Evolutionary conservation across 2,797 vertebrate genomes (phyloP), one percentile per base, ranked within the genome.

Genomic region (Sebastes oblongus): DNA sequence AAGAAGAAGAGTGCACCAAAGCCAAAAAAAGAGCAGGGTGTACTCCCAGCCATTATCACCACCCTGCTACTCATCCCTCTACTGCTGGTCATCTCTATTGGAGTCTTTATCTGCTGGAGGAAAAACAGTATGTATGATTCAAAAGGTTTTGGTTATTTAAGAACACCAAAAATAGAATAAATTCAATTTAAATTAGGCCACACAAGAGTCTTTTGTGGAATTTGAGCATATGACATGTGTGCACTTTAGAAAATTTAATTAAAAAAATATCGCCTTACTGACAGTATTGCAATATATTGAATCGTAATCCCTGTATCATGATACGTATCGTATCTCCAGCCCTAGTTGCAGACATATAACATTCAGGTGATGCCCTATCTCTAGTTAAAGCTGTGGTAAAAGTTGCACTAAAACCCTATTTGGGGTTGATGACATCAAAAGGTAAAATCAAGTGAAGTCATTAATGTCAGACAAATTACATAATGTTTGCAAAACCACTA

Each of bases 101-200:
- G 95, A n/a, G 79, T 96, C 74, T 97, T 97, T 88, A 95, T 99
- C 92, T 96, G 95, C 87, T 98, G 97, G 97, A 98, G 93, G 88
- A 99, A 96, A 89, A 95, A 94, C 91, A 92, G 96, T 94, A 94
- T 82, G 91, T 97, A 94, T 94, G 93, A 24, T 10, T 27, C 29
- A 3, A 4, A 30, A n/a, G 12, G 5, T 25, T 58, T 18, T 42
- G 20, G 2, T 42, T n/a, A 9, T 24, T 46, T 6, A 66, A 55
- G 34, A 58, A 56, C 4, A 42, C 20, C 16, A 3, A 25, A 50
- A 39, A 50, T 25, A 36, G 8, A 25, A 66, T 14, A 14, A 18
- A 46, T 18, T 7, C 0, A 13, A 65, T 42, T 16, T 4, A 60
- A 12, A 59, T 46, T 11, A 64, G 32, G 46, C 34, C 34, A 25